phyloP scores from a whole-genome alignment of 2,113 vertebrate genomes.

The Cranoglanis bouderius region DNA sequence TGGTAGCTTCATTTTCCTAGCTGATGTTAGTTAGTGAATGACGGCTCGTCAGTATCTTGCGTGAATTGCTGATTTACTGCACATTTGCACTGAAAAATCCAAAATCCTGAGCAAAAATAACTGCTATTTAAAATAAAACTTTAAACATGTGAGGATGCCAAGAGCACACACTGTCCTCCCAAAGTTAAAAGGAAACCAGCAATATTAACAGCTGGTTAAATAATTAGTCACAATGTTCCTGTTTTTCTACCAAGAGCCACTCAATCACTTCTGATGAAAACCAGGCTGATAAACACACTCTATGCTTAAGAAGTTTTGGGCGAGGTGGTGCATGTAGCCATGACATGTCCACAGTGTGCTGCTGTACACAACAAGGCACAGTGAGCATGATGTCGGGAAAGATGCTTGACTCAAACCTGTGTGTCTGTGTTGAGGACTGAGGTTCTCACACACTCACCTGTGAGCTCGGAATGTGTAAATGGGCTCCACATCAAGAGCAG shows the following conservation, averaged over 20 bases:
- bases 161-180: background rate
- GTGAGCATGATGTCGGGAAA: background rate
- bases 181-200: background rate
- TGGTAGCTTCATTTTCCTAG: background rate
- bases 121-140: background rate
- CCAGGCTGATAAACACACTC: background rate
- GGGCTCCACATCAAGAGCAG: conserved; percentile 95
- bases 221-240: background rate
- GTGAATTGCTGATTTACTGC: background rate
- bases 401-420: background rate
- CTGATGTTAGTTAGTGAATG: background rate
- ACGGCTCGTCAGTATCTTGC: background rate
- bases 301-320: background rate
- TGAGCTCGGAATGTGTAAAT: conserved; percentile 99
- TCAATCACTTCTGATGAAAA: background rate
- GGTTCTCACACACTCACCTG: conserved; percentile 72
- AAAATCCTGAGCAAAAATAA: background rate
- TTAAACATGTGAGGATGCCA: background rate
- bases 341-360: background rate
- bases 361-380: background rate
- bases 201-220: background rate
- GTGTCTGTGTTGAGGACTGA: background rate
- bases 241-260: background rate
- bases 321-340: background rate
- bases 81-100: background rate